Evolutionary conservation across 2,888 invertebrate genomes (phyloP).

Genomic region (Acrobasis consociella): DNA sequence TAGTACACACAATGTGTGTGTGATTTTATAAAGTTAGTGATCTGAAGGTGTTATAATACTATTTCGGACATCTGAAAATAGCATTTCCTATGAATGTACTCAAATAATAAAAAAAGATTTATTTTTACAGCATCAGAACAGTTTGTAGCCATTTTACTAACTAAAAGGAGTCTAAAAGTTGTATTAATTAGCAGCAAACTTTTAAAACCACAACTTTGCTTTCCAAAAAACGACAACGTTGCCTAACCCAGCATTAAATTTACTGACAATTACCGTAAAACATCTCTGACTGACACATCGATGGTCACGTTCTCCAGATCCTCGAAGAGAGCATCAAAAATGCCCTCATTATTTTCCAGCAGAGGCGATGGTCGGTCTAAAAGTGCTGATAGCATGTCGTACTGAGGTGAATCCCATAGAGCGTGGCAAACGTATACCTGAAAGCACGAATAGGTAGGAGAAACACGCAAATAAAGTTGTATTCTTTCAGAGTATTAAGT

Average conservation of each 20-base stretch:
- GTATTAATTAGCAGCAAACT: background rate
- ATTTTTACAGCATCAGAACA: no score
- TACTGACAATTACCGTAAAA: constrained; percentile 66
- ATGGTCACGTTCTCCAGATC: constrained; percentile 79
- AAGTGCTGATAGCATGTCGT: constrained; percentile 84
- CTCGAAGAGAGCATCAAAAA: constrained; percentile 79
- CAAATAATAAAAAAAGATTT: no score
- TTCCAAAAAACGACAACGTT: background rate
- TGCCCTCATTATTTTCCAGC: constrained; percentile 74
- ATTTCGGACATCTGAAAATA: no score
- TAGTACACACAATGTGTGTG: no score
- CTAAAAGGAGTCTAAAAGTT: no score
- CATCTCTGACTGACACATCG: constrained; percentile 76
- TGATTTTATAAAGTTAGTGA: no score
- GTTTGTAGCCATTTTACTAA: no score
- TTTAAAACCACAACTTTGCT: background rate
- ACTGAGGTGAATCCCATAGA: constrained; percentile 86
- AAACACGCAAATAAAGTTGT: no score
- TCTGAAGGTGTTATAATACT: no score
- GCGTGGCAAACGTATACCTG: constrained; percentile 87
- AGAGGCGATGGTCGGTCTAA: constrained; percentile 86
- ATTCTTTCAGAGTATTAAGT: no score
- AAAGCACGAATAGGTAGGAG: constrained; percentile 26
- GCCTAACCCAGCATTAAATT: background rate
- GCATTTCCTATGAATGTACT: no score